phyloP scores from a whole-genome alignment of 1,140 invertebrate species.

The Aphidius ervi region DNA sequence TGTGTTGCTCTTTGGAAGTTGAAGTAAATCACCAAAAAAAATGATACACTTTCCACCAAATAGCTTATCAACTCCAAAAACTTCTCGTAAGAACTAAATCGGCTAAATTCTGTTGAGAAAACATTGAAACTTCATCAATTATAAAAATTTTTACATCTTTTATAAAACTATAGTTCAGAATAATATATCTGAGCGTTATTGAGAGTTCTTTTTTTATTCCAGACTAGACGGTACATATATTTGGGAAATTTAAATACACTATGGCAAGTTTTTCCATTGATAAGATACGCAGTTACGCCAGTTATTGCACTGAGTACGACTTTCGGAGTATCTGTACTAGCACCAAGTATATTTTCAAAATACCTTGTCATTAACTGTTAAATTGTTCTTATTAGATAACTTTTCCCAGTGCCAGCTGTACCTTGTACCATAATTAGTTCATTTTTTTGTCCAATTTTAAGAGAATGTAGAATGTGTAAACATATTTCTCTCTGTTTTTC shows the following conservation, averaged over 20 bases:
- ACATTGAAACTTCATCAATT: conserved; percentile 28
- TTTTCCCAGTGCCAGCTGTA: conserved; percentile 12
- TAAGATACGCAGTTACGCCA: conserved; percentile 13
- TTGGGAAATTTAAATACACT: conserved; percentile 8
- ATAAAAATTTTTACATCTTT: conserved; percentile 17
- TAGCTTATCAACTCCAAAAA: not conserved
- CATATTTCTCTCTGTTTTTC: too few species aligned
- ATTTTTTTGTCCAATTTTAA: too few species aligned
- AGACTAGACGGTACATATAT: not conserved
- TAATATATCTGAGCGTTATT: conserved; percentile 4
- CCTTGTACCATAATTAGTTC: not conserved
- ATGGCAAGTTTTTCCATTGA: conserved; percentile 9
- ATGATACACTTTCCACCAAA: conserved; percentile 20
- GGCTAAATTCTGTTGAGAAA: conserved; percentile 22
- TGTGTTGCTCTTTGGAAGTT: too few species aligned
- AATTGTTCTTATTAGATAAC: conserved; percentile 8
- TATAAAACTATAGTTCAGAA: conserved; percentile 18
- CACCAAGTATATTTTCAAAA: too few species aligned
- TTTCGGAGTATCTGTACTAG: not conserved
- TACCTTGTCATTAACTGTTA: not conserved
- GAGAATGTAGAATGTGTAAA: too few species aligned
- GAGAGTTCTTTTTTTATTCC: conserved; percentile 14
- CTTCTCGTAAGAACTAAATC: not conserved
- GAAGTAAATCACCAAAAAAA: conserved; percentile 24
- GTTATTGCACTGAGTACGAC: conserved; percentile 5